These are phyloP conservation scores for Orthonychiurus folsomi DNA, from an alignment of 2,888 invertebrate genomes.

Conservation along the genomic window DNA sequence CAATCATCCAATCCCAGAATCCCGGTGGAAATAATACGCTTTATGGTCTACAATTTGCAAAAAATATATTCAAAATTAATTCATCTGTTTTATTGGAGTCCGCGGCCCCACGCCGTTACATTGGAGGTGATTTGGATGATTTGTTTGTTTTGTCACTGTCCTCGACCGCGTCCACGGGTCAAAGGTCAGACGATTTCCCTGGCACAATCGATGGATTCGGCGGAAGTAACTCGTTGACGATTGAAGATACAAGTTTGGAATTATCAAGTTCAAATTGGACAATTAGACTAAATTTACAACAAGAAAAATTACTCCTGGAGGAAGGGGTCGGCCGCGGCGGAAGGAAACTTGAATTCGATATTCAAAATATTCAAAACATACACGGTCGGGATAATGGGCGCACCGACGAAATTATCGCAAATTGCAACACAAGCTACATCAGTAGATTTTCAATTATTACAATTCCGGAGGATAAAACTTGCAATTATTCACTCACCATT, in stretches of 20 bases:
- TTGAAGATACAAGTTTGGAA: neutral
- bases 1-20: neutral
- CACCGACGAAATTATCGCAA: neutral
- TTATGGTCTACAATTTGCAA: neutral
- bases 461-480: neutral
- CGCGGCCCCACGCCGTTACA: neutral
- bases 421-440: neutral
- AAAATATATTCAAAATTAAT: neutral
- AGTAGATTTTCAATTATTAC: neutral
- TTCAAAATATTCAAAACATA: neutral
- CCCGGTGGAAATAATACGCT: neutral
- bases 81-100: neutral
- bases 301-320: too few species aligned
- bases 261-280: neutral
- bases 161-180: too few species aligned
- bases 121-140: neutral
- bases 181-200: neutral
- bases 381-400: neutral
- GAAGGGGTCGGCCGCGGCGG: too few species aligned
- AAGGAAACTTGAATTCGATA: neutral
- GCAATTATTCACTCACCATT: neutral
- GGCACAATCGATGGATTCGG: neutral
- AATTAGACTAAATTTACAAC: too few species aligned
- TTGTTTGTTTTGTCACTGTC: neutral
- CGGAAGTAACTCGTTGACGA: neutral